Evolutionary conservation across 2,888 invertebrate species (phyloP), one percentile per base, ranked within the genome.

Genomic region (Agrilus mali): DNA sequence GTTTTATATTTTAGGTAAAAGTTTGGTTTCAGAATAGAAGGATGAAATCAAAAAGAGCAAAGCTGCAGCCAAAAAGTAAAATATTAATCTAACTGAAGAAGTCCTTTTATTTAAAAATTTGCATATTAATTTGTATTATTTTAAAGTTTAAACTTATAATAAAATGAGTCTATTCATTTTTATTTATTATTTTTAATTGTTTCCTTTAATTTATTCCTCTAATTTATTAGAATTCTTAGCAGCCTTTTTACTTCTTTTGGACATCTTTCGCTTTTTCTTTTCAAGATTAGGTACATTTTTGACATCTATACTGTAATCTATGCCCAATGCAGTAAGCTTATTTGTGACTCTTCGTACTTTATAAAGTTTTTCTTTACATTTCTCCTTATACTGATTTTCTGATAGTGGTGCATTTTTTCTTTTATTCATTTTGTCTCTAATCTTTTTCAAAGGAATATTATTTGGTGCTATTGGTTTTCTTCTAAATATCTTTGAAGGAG

Each of bases 21-120:
- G 86, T 87, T 22, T 88, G 87, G 90, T 90, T 89, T 60, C 89
- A 90, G 68, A 90, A 90, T 59, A 70, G 88, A 55, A 72, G 89
- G 51, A 90, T 90, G 89, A 90, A 90, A 58, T 87, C 85, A 82
- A 90, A 90, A 62, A 69, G 89, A 44, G 85, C 83, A 4, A 87
- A 85, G 10, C 5, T 27, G 27, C 27, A 27, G 10, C 2, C 22
- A 6, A 22, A 22, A 22, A 6, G 22, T 7, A 22, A 22, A 27
- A 27, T 2, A 3, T 27, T 8, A 5, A 10, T 20, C 20, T 2
- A 27, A 27, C 27, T n/a, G 10, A 27, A 27, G 10, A 10, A 10
- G 10, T 27, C 2, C 10, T 27, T 8, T 27, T 27, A 10, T 27
- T 27, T 27, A 10, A 27, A 5, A 27, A 10, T 27, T 27, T 10